Conservation (phyloP, 2,113 vertebrate genomes). For the Ctenomys sociabilis region DNA sequence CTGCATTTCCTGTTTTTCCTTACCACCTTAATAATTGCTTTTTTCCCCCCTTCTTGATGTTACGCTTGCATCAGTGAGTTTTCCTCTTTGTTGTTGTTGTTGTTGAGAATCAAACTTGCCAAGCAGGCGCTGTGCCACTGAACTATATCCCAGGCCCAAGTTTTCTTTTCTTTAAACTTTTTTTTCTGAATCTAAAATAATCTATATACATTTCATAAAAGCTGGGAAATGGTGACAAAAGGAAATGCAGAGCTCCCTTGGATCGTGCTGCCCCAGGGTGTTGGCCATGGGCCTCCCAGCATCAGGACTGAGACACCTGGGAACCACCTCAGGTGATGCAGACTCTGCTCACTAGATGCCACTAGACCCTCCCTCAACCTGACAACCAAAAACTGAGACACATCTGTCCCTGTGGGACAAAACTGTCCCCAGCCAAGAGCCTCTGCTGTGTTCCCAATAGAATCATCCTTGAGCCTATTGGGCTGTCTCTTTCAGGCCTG, state of each 20-base stretch:
- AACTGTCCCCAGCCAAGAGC: fast-evolving
- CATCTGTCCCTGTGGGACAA: neutral
- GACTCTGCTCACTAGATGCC: neutral
- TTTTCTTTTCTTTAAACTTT: constrained; percentile 38
- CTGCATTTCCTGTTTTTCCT: constrained; percentile 57
- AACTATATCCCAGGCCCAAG: neutral
- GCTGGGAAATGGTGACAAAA: neutral
- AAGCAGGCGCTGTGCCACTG: too few species aligned
- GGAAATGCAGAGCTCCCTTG: neutral
- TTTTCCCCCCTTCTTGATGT: neutral
- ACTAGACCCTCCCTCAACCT: fast-evolving
- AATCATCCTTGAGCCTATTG: neutral
- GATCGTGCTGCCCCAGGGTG: fast-evolving
- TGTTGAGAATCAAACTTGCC: too few species aligned
- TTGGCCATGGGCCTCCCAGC: fast-evolving
- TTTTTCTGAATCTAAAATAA: neutral
- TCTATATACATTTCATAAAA: neutral
- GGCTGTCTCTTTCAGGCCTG: fast-evolving
- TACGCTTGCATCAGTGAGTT: neutral
- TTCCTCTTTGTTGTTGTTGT: neutral
- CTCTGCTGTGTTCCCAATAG: fast-evolving
- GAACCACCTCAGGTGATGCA: fast-evolving
- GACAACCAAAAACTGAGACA: neutral
- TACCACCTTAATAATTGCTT: constrained; percentile 34
- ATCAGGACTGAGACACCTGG: neutral